Base-by-base conservation (phyloP, 2,888 invertebrate genomes). In the Lepidocyrtinus sp. region DNA sequence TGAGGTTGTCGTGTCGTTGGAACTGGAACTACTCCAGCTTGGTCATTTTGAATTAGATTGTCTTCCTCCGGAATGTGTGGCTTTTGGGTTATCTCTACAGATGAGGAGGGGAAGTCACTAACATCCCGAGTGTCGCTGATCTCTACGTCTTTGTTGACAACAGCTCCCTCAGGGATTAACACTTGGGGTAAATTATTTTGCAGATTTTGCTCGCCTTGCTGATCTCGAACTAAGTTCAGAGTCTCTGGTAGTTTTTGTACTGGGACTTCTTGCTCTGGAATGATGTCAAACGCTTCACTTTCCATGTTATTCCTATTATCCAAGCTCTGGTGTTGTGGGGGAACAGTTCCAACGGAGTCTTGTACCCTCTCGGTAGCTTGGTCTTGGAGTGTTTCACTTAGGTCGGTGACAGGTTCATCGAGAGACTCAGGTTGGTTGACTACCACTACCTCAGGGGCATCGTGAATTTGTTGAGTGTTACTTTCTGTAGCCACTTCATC, bases 171-270 rank as follows among this genome's bases (percentile, higher is more conserved):
- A 22, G 24, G 26, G 59, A 19, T n/a, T n/a, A n/a, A n/a, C n/a
- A n/a, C n/a, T n/a, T n/a, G n/a, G n/a, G n/a, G n/a, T n/a, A n/a
- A n/a, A n/a, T n/a, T n/a, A n/a, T n/a, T n/a, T n/a, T n/a, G n/a
- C n/a, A n/a, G 24, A 50, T 36, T n/a, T 19, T 24, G 26, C 2
- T 1, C 27, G 2, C 15, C 59, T 15, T 36, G 12, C 15, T 46
- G 24, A n/a, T 72, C 71, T 17, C 21, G 27, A 15, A 77, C 22
- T 46, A 65, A 61, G 24, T 72, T 77, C 45, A 77, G 59, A 22
- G 67, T 72, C 67, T 77, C 77, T 2, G 72, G 71, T 25, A 65
- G 59, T n/a, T n/a, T n/a, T n/a, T n/a, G n/a, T n/a, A n/a, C n/a
- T n/a, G n/a, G n/a, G n/a, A 72, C 67, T 46, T 65, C 65, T 17